phyloP scores from a whole-genome alignment of 1,140 invertebrate species.

The Cyphomyrmex costatus region DNA sequence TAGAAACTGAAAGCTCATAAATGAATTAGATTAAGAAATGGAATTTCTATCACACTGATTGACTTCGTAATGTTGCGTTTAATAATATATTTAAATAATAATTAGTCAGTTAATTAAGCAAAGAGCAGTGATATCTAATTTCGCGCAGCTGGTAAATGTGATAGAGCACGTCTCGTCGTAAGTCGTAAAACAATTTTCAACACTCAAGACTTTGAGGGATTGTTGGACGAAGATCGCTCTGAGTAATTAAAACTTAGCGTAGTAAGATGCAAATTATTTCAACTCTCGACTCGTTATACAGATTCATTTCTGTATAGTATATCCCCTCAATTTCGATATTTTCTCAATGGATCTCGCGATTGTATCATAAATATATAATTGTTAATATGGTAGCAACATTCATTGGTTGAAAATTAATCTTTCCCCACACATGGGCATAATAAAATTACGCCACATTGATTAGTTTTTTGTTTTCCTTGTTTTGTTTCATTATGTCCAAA shows the following conservation, averaged over 20 bases:
- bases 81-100: conserved; percentile 38
- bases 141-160: conserved; percentile 54
- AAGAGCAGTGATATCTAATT: conserved; percentile 54
- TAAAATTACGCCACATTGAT: background rate
- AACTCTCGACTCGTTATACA: conserved; percentile 55
- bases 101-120: conserved; percentile 51
- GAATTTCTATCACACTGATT: background rate
- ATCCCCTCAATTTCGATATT: conserved; percentile 10
- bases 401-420: background rate
- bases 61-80: background rate
- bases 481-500: background rate
- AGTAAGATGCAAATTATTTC: conserved; percentile 65
- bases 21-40: background rate
- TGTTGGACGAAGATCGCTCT: conserved; percentile 56
- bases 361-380: conserved; percentile 10
- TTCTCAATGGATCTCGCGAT: background rate
- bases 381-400: background rate
- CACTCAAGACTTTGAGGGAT: conserved; percentile 61
- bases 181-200: conserved; percentile 64
- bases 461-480: background rate
- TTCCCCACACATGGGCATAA: background rate
- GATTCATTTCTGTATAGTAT: conserved; percentile 55
- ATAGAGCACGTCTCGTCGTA: conserved; percentile 41
- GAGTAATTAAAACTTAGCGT: conserved; percentile 63
- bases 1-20: background rate